Evolutionary conservation across 1,140 invertebrate species (phyloP).

Genomic region (Hyles euphorbiae): DNA sequence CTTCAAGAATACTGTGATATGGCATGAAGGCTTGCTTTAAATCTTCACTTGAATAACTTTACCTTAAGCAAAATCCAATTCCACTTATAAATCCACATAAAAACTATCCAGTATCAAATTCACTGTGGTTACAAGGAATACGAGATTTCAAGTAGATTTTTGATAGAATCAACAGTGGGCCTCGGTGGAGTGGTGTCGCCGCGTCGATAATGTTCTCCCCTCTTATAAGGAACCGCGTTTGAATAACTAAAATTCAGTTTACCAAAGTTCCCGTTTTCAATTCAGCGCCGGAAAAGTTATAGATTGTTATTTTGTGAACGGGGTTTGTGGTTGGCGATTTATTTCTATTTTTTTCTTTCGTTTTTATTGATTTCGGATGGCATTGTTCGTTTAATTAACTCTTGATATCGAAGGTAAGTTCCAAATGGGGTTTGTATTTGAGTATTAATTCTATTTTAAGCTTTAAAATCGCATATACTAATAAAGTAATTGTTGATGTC

Average conservation of each 20-base stretch:
- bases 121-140: too few relatives aligned
- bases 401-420: too few relatives aligned
- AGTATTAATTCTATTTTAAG: too few relatives aligned
- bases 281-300: conserved; percentile 57
- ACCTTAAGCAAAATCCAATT: too few relatives aligned
- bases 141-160: conserved; percentile 54
- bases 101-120: background rate
- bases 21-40: too few relatives aligned
- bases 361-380: background rate
- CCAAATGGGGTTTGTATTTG: too few relatives aligned
- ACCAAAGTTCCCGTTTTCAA: conserved; percentile 49
- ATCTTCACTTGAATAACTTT: too few relatives aligned
- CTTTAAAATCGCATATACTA: too few relatives aligned
- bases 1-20: too few relatives aligned
- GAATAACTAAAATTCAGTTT: conserved; percentile 69
- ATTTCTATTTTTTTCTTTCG: conserved; percentile 32
- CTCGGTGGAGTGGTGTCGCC: conserved; percentile 55
- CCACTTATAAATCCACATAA: too few relatives aligned
- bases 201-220: conserved; percentile 64
- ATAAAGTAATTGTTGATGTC: too few relatives aligned
- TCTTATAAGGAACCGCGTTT: conserved; percentile 45
- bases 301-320: conserved; percentile 54
- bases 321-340: conserved; percentile 28
- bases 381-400: too few relatives aligned
- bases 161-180: conserved; percentile 68